These are phyloP conservation scores for Himalopsyche kuldschensis DNA, from an alignment of 2,888 invertebrate genomes.

Conservation along the genomic window DNA sequence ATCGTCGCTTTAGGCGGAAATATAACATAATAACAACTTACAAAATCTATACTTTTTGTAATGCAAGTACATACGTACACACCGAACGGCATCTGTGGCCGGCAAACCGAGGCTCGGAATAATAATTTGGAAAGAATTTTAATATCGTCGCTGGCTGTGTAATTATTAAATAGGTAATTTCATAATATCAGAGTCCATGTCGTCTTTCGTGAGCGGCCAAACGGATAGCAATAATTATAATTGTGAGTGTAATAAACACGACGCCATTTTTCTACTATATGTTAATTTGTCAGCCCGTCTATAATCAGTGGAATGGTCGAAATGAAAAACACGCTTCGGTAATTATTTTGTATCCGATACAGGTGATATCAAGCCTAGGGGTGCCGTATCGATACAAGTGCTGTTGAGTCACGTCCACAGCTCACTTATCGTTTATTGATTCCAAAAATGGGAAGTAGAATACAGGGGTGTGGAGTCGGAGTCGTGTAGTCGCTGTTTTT, in stretches of 20 bases:
- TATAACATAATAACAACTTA: neutral
- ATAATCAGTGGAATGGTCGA: conserved; percentile 22
- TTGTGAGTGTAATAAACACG: conserved; percentile 5
- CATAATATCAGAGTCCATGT: conserved; percentile 16
- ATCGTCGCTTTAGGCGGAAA: neutral
- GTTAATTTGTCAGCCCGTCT: conserved; percentile 27
- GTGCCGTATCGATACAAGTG: neutral
- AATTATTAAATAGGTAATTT: conserved; percentile 5
- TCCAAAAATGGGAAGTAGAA: too few species aligned
- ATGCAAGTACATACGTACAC: too few species aligned
- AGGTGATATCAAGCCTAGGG: neutral
- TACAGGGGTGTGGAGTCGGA: too few species aligned
- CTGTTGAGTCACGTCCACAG: neutral
- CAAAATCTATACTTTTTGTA: neutral
- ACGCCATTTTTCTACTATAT: conserved; percentile 8
- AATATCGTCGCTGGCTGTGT: neutral
- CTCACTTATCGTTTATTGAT: too few species aligned
- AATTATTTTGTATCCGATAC: conserved; percentile 6
- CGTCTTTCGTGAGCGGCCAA: conserved; percentile 15
- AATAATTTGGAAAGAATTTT: neutral
- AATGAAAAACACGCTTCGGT: conserved; percentile 8
- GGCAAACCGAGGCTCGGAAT: neutral
- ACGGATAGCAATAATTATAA: conserved; percentile 9
- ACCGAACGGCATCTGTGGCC: neutral
- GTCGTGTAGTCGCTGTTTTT: too few species aligned